Evolutionary conservation across 2,797 vertebrate genomes (phyloP).

Genomic region (Aldrovandia affinis): DNA sequence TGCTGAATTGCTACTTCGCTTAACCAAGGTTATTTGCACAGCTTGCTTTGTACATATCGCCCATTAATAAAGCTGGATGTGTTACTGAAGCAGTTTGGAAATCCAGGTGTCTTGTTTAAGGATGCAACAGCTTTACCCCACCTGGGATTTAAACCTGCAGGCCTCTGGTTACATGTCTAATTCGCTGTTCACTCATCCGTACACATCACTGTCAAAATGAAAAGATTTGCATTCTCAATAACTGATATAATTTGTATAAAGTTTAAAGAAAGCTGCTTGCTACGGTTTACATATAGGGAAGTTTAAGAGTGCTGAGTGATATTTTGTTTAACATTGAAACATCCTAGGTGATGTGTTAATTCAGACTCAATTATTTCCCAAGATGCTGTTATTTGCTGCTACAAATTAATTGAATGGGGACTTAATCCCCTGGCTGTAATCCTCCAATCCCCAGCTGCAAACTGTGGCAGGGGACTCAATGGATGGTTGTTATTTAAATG

Average conservation of each 20-base stretch:
- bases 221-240: too few species aligned
- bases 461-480: conserved; percentile 54
- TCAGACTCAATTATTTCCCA: conserved; percentile 77
- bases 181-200: too few species aligned
- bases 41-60: not conserved
- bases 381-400: conserved; percentile 51
- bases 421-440: conserved; percentile 58
- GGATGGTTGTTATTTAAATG: conserved; percentile 70
- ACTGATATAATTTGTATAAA: not conserved
- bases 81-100: not conserved
- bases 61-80: not conserved
- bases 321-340: conserved; percentile 49
- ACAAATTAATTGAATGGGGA: conserved; percentile 72
- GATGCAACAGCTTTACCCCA: not conserved
- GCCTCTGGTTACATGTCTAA: too few species aligned
- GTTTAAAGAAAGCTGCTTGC: not conserved
- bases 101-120: not conserved
- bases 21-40: not conserved
- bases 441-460: conserved; percentile 51
- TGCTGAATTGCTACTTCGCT: not conserved
- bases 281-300: not conserved
- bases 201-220: not conserved
- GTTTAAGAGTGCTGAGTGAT: not conserved
- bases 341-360: conserved; percentile 72
- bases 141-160: not conserved